Percentiles rank a stretch among this genome's conserved stretches.
phyloP scores from a whole-genome alignment of 2,888 invertebrate genomes.

The Suillia variegata region DNA sequence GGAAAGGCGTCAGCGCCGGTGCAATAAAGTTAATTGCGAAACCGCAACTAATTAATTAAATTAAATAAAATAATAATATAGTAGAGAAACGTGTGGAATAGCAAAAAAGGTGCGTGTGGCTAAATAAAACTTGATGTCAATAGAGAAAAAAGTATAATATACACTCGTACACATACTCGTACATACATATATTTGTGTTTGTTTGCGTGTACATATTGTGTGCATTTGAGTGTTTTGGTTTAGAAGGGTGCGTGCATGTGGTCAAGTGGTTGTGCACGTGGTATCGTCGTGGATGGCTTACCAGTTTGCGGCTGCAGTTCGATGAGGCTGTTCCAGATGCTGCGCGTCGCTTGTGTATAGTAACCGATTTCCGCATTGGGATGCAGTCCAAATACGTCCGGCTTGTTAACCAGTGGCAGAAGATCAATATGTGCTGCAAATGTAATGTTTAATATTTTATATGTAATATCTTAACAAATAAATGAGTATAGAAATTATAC shows the following conservation, averaged over 20 bases:
- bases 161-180: too few relatives aligned
- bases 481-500: slow-evolving; percentile 59
- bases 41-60: slow-evolving; percentile 60
- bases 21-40: slow-evolving; percentile 60
- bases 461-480: too few relatives aligned
- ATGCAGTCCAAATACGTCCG: slow-evolving; percentile 91
- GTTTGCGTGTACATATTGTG: too few relatives aligned
- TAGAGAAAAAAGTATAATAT: too few relatives aligned
- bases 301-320: slow-evolving; percentile 90
- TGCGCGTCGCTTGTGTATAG: slow-evolving; percentile 84
- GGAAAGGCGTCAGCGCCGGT: too few relatives aligned
- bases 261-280: too few relatives aligned
- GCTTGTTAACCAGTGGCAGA: slow-evolving; percentile 82
- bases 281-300: slow-evolving; percentile 55
- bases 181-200: too few relatives aligned
- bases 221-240: too few relatives aligned
- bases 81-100: not conserved
- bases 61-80: slow-evolving; percentile 43
- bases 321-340: slow-evolving; percentile 85
- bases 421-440: slow-evolving; percentile 75
- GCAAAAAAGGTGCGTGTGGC: too few relatives aligned
- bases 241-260: not conserved
- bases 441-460: not conserved
- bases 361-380: slow-evolving; percentile 96
- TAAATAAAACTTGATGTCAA: too few relatives aligned